These are phyloP conservation scores for Myotis planiceps DNA, from an alignment of 2,797 vertebrate genomes.

Conservation along the genomic window DNA sequence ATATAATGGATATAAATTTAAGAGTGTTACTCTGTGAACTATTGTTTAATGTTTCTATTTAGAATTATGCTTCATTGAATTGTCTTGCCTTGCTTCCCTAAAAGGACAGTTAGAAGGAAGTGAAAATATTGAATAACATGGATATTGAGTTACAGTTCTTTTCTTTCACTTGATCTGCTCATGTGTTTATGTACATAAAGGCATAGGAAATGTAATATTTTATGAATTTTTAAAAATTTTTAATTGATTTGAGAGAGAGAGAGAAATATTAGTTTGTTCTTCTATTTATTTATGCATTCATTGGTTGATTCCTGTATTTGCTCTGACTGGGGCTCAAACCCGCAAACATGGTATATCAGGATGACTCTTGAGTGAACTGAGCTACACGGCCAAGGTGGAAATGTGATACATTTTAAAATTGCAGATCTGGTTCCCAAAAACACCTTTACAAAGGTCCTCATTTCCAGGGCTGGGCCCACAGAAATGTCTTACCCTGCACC, in stretches of 20 bases:
- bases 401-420: neutral
- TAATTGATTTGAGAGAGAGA: neutral
- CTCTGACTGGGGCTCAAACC: neutral
- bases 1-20: neutral
- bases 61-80: neutral
- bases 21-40: neutral
- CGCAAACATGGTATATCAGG: neutral
- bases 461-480: neutral
- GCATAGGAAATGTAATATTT: neutral
- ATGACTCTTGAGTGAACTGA: neutral
- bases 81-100: neutral
- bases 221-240: neutral
- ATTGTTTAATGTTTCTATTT: neutral
- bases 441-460: neutral
- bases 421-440: neutral
- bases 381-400: neutral
- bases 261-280: neutral
- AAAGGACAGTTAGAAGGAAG: neutral
- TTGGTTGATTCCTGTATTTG: neutral
- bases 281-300: neutral
- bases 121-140: neutral
- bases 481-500: neutral
- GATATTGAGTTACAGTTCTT: neutral
- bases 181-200: slow-evolving; percentile 29
- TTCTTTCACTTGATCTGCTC: neutral